Percentiles rank a stretch among this genome's conserved stretches.
Conservation (phyloP, 2,888 invertebrate genomes). For the Drosophila yooni region DNA sequence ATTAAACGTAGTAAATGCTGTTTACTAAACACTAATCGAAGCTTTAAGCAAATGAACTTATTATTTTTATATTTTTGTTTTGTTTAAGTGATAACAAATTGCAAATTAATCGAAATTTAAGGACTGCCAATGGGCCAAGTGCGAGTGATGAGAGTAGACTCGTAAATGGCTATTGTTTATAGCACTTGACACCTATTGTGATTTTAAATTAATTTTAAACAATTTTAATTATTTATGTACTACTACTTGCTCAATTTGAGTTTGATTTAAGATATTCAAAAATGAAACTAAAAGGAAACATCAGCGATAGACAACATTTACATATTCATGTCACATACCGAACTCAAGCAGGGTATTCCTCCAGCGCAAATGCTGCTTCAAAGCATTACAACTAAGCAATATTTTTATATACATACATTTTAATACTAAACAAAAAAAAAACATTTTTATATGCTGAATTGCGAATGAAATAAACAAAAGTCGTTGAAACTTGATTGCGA, state of each 20-base stretch:
- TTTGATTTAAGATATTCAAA: slow-evolving; percentile 27
- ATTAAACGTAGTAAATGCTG: slow-evolving; percentile 17
- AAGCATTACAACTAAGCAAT: slow-evolving; percentile 61
- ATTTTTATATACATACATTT: slow-evolving; percentile 43
- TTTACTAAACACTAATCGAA: slow-evolving; percentile 14
- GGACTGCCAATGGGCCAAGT: slow-evolving; percentile 3
- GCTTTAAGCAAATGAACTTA: slow-evolving; percentile 1
- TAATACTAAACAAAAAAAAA: slow-evolving; percentile 22
- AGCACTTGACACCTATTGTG: slow-evolving; percentile 42
- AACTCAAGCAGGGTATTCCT: slow-evolving; percentile 30
- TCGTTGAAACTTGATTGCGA: slow-evolving; percentile 30
- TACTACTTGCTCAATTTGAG: slow-evolving; percentile 37
- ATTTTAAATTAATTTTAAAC: slow-evolving; percentile 46
- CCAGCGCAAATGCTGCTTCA: slow-evolving; percentile 33
- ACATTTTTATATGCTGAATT: slow-evolving; percentile 24
- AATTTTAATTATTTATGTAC: slow-evolving; percentile 45
- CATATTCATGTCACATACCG: slow-evolving; percentile 43
- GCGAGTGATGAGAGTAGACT: slow-evolving; percentile 1
- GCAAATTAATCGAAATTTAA: slow-evolving; percentile 13
- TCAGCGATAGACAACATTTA: slow-evolving; percentile 1
- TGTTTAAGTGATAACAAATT: slow-evolving; percentile 18
- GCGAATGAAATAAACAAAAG: slow-evolving; percentile 35
- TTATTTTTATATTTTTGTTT: slow-evolving; percentile 4
- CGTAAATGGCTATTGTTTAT: slow-evolving; percentile 4
- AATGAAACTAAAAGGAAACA: neutral